Percentiles rank a stretch among this genome's conserved stretches.
phyloP scores from a whole-genome alignment of 2,113 vertebrate genomes.

The Tragulus kanchil region DNA sequence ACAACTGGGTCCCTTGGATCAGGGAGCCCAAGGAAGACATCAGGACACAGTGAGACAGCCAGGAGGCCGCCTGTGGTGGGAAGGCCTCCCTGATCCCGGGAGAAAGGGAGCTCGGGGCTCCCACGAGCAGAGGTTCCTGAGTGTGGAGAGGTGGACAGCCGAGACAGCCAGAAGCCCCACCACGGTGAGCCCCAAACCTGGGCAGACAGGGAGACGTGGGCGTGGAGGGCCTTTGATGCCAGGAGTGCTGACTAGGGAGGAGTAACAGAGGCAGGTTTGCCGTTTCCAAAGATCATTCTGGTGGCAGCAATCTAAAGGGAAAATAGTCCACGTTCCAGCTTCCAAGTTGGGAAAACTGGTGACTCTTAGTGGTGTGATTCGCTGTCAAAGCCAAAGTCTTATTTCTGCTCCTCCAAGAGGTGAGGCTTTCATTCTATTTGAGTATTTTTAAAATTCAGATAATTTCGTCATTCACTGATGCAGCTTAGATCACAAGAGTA shows the following conservation, averaged over 20 bases:
- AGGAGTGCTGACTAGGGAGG: not conserved
- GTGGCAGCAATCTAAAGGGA: not conserved
- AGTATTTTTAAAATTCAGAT: not conserved
- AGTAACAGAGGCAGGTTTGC: not conserved
- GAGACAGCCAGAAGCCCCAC: not conserved
- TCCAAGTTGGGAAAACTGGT: not conserved
- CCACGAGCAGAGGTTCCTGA: not conserved
- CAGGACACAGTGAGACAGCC: accelerated
- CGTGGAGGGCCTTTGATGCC: not conserved
- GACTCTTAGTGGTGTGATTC: not conserved
- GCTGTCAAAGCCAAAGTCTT: slow-evolving; percentile 33
- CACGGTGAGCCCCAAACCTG: no score
- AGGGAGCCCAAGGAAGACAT: not conserved
- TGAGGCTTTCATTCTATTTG: not conserved
- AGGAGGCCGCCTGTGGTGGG: not conserved
- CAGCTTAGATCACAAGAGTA: not conserved
- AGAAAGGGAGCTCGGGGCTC: not conserved
- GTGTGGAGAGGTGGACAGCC: not conserved
- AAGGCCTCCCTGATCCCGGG: not conserved
- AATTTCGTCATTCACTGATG: slow-evolving; percentile 3
- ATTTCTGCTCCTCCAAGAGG: not conserved
- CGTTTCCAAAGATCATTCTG: not conserved
- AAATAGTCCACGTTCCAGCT: not conserved
- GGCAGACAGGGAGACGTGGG: not conserved
- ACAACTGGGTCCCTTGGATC: not conserved